phyloP scores from a whole-genome alignment of 2,888 invertebrate species.

The Cylindroiulus punctatus region DNA sequence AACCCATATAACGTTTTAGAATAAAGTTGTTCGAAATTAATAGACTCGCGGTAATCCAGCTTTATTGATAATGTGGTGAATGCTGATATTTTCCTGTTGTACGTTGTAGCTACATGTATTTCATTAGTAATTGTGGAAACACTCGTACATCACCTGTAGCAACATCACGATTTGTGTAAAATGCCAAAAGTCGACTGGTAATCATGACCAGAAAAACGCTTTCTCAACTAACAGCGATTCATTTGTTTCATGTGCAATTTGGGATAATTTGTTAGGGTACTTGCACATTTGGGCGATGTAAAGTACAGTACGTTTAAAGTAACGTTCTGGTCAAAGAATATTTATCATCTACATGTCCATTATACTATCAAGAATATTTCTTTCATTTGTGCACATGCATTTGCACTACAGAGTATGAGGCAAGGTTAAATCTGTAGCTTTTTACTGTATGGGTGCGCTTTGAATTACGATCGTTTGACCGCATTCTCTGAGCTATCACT shows the following conservation, averaged over 20 bases:
- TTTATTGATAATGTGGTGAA: background rate
- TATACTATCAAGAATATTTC: too few relatives aligned
- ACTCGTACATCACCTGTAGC: background rate
- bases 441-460: background rate
- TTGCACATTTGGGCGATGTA: too few relatives aligned
- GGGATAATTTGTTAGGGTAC: too few relatives aligned
- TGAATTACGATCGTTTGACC: background rate
- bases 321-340: too few relatives aligned
- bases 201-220: too few relatives aligned
- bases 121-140: background rate
- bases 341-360: too few relatives aligned
- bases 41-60: background rate
- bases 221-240: too few relatives aligned
- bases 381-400: background rate
- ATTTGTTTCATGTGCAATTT: too few relatives aligned
- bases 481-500: background rate
- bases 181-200: background rate
- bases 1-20: background rate
- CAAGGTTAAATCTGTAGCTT: too few relatives aligned
- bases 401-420: too few relatives aligned
- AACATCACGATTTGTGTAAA: background rate
- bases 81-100: background rate
- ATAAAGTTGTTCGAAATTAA: background rate
- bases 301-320: too few relatives aligned
- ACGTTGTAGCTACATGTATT: background rate